Base-by-base conservation (phyloP, 2,797 vertebrate species). In the Crocidura indochinensis region DNA sequence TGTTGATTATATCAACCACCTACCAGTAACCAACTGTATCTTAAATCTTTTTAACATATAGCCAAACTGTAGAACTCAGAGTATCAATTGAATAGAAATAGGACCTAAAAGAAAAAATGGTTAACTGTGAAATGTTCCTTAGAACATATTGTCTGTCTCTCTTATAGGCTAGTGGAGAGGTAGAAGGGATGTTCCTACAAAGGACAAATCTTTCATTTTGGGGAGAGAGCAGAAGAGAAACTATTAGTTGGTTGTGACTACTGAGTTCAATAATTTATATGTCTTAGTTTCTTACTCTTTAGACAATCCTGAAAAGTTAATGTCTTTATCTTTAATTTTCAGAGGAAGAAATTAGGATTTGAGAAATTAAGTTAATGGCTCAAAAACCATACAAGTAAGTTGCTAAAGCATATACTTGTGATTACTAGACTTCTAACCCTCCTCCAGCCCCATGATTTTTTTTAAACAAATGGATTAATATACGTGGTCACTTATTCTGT, bases 41-140 rank as follows among this genome's bases (percentile, higher is more conserved):
- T 46, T 73, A 83, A 93, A 71, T 91, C 72, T 90, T 46, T 78
- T 81, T 68, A 69, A 27, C 22, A 8, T 49, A 64, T 3, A 20
- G 19, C 9, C 64, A 86, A 91, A 73, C 14, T 19, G 26, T 19
- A 69, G 75, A 72, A 73, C 75, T 38, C 71, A 62, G 26, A 90
- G 27, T 10, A 73, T 14, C 29, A 44, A 64, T 20, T 64, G 60
- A 64, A 64, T 64, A 20, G 60, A 81, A 76, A 74, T 7, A 78
- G 31, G 20, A 86, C 81, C 2, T 38, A n/a, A 80, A 20, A 6
- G 75, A 49, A 72, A 71, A 93, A 73, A 87, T 8, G 7, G 46
- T 38, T 27, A 31, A 82, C 10, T 1, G 1, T n/a, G 26, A 65
- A 24, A 10, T 15, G 19, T 31, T 68, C 17, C 29, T 80, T 53